Evolutionary conservation across 2,113 vertebrate genomes (phyloP).

Genomic region (Suricata suricatta): DNA sequence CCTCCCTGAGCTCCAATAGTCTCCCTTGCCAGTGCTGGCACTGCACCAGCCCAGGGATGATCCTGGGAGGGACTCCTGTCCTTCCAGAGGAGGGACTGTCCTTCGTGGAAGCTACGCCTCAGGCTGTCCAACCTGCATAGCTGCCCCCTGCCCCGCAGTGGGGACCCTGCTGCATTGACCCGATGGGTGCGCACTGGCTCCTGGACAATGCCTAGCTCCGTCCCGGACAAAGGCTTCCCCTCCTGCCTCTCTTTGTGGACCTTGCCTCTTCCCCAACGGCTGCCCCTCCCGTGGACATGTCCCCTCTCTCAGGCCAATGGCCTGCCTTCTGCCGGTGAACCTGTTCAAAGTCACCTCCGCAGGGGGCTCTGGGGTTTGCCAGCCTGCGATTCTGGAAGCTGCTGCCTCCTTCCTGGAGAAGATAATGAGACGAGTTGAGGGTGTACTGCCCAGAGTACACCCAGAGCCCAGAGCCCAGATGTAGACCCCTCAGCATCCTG

Average conservation of each 20-base stretch:
- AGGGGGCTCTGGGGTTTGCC: neutral
- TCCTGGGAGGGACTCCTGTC: neutral
- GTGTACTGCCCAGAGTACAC: neutral
- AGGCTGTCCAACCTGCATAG: neutral
- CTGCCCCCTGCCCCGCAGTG: neutral
- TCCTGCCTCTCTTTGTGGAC: neutral
- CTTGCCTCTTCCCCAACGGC: neutral
- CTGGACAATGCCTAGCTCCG: neutral
- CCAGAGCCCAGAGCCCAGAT: neutral
- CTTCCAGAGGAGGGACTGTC: neutral
- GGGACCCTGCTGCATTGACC: neutral
- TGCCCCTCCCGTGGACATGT: fast-evolving
- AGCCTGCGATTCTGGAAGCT: neutral
- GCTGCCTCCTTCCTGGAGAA: neutral
- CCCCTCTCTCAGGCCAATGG: neutral
- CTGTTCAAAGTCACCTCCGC: neutral
- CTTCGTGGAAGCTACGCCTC: neutral
- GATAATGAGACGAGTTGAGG: neutral
- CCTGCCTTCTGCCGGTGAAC: neutral
- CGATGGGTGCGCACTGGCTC: fast-evolving
- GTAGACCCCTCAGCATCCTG: neutral
- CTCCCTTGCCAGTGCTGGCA: neutral
- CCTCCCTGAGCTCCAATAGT: neutral
- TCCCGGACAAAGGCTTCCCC: neutral
- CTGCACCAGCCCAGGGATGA: neutral